Conservation (phyloP, 2,888 invertebrate genomes). For the Melieria crassipennis region DNA sequence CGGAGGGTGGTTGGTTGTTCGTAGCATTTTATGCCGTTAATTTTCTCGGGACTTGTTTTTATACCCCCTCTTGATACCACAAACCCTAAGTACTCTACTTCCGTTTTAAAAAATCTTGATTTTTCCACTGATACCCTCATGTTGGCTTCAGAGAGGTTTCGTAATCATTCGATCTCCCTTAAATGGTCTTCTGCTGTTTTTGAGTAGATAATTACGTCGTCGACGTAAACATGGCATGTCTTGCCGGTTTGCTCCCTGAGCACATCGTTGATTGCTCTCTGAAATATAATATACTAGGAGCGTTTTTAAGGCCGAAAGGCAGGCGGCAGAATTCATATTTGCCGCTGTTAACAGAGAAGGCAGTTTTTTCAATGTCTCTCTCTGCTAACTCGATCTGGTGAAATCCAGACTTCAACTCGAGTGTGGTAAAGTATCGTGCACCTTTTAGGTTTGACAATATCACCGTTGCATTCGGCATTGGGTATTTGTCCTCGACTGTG, state of each 20-base stretch:
- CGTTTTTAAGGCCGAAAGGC: constrained; percentile 3
- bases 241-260: neutral
- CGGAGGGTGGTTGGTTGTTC: too few relatives aligned
- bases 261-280: constrained; percentile 3
- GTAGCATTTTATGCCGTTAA: too few relatives aligned
- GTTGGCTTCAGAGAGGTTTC: constrained; percentile 5
- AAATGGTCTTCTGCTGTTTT: constrained; percentile 10
- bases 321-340: constrained; percentile 3
- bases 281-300: constrained; percentile 2
- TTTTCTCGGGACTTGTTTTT: too few relatives aligned
- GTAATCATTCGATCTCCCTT: neutral
- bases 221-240: constrained; percentile 9
- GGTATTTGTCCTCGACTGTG: too few relatives aligned
- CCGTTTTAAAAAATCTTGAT: constrained; percentile 10
- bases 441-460: too few relatives aligned
- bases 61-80: constrained; percentile 3
- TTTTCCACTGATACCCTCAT: constrained; percentile 15
- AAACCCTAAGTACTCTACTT: constrained; percentile 10
- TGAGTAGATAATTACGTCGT: constrained; percentile 6
- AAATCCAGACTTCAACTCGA: neutral
- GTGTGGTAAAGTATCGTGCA: neutral
- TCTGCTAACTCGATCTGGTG: neutral
- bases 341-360: constrained; percentile 1
- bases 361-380: neutral
- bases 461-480: too few relatives aligned